Base-by-base conservation (phyloP, 1,140 invertebrate species). In the Ridgeia piscesae region DNA sequence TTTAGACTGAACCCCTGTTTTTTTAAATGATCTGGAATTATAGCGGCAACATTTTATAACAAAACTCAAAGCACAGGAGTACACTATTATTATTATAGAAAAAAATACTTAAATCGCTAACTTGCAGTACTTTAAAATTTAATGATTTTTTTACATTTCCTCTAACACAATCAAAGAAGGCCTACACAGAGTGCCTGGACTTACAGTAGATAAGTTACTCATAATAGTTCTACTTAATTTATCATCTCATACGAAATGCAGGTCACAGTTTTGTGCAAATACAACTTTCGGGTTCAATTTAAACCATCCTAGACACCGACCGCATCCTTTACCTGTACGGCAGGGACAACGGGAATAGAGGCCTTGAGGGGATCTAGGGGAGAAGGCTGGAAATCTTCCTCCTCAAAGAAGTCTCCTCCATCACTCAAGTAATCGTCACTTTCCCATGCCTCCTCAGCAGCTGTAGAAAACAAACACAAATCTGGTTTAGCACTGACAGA, bases 341-440 rank as follows among this genome's bases (percentile, higher is more conserved):
- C 89, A 8, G 89, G 89, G 21, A 90, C 89, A 90, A 90, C 35
- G 17, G 89, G 89, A 33, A 90, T 90, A 14, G 89, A 34, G 31
- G 89, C 89, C 33, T 42, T 34, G 11, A 91, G 50, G 34, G 9
- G 17, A 33, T 48, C 91, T 91, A 35, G 17, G 50, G 91, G 48
- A 2, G 91, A 48, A 35, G 91, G 35, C 33, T 35, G 34, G 42
- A 91, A 91, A 50, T 91, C 89, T 42, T 34, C 89, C 34, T 90
- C 35, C 17, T 90, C 91, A 50, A 91, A 50, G 91, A 91, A 91
- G 33, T 91, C 91, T 42, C 91, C 91, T 1, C 91, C 91, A 48
- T 91, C 91, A 58, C 91, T 91, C 0, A 91, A 35, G 17, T 34
- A 50, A n/a, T 91, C 91, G 50, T 91, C 91, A 50, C 91, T 91